These are phyloP conservation scores for Syrmaticus mikado DNA, from an alignment of 2,113 vertebrate genomes.

Conservation along the genomic window DNA sequence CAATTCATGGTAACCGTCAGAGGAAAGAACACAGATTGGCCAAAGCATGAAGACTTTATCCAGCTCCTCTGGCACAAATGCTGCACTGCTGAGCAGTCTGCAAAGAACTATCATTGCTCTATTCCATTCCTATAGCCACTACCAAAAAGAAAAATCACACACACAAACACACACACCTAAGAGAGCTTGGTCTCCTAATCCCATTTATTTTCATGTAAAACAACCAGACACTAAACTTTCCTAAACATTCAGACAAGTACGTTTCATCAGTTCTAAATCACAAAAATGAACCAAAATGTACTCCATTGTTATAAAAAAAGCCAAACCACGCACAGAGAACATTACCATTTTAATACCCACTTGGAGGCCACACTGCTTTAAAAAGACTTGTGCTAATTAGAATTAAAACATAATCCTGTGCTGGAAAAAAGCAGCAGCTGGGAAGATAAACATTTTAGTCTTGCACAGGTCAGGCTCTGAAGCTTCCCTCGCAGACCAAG, in stretches of 20 bases:
- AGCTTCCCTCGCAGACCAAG: not conserved
- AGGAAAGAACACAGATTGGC: not conserved
- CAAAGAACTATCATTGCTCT: not conserved
- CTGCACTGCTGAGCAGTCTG: not conserved
- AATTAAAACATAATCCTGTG: not conserved
- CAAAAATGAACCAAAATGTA: not conserved
- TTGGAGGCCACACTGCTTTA: not conserved
- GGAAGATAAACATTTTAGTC: slow-evolving; percentile 63
- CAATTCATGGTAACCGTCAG: not conserved
- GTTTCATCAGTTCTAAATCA: not conserved
- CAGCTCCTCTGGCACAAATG: not conserved
- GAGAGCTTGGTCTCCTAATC: not conserved
- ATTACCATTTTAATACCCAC: not conserved
- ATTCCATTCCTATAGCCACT: not conserved
- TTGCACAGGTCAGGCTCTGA: slow-evolving; percentile 8
- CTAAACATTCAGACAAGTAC: rapidly evolving
- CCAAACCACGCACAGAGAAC: not conserved
- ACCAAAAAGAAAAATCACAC: not conserved
- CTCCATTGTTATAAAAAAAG: not conserved
- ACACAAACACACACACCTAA: not conserved
- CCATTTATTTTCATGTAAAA: not conserved
- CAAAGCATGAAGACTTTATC: not conserved
- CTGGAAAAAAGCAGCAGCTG: not conserved
- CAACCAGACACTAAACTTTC: not conserved
- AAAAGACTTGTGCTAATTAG: slow-evolving; percentile 5